Percentiles rank a stretch among this genome's conserved stretches.
phyloP scores from a whole-genome alignment of 1,140 invertebrate species.

The Stegodyphus mimosarum region DNA sequence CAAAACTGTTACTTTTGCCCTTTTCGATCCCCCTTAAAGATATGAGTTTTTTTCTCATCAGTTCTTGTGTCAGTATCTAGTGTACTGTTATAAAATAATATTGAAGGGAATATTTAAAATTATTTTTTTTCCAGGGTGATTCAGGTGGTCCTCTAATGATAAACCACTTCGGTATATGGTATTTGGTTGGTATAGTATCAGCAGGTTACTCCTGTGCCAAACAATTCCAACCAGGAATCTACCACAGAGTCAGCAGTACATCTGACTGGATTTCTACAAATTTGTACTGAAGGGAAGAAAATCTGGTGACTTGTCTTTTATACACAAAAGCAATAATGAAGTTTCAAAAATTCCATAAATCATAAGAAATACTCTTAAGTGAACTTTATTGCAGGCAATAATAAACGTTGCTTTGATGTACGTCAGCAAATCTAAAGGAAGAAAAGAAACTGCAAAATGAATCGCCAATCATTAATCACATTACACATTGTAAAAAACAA shows the following conservation, averaged over 20 bases:
- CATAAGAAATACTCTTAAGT: neutral
- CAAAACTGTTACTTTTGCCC: no score
- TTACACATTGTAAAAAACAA: no score
- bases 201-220: constrained; percentile 88
- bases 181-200: constrained; percentile 84
- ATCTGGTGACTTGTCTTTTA: neutral
- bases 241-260: constrained; percentile 91
- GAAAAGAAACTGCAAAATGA: no score
- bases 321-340: neutral
- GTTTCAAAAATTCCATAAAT: no score
- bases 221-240: constrained; percentile 89
- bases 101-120: neutral
- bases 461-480: no score
- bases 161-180: constrained; percentile 75
- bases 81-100: no score
- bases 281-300: constrained; percentile 54
- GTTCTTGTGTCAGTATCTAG: no score
- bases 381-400: constrained; percentile 36
- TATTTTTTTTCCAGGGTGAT: constrained; percentile 74
- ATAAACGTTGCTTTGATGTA: neutral
- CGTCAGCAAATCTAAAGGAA: no score
- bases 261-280: constrained; percentile 88
- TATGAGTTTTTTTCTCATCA: no score
- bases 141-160: constrained; percentile 85
- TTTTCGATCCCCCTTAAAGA: no score